Conservation (phyloP, 2,113 vertebrate genomes). For the Clarias batrachus region DNA sequence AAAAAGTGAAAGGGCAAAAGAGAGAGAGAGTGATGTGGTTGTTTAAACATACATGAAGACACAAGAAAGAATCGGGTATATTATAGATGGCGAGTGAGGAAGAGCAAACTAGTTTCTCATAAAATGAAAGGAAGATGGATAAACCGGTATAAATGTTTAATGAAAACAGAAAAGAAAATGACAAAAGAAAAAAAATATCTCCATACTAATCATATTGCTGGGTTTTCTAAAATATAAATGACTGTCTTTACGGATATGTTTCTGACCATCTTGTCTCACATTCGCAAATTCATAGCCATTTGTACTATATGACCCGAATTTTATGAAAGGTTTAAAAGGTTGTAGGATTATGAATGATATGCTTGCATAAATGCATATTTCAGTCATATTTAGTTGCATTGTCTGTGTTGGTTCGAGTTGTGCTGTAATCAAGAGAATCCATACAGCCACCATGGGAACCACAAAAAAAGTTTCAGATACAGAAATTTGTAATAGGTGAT, state of each 20-base stretch:
- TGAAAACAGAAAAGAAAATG: conserved; percentile 20
- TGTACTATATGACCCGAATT: not conserved
- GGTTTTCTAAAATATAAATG: not conserved
- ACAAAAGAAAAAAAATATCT: not conserved
- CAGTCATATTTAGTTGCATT: not conserved
- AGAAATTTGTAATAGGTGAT: not conserved
- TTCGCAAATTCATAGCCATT: not conserved
- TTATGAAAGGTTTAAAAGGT: not conserved
- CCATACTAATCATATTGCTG: not conserved
- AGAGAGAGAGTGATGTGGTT: conserved; percentile 37
- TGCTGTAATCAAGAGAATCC: not conserved
- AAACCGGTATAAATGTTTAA: conserved; percentile 41
- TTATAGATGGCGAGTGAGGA: conserved; percentile 41
- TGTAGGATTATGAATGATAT: not conserved
- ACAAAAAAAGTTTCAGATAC: not conserved
- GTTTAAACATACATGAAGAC: conserved; percentile 51
- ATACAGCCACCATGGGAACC: not conserved
- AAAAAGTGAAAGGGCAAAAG: conserved; percentile 21
- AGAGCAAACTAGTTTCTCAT: conserved; percentile 31
- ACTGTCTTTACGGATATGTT: not conserved
- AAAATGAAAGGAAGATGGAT: conserved; percentile 34
- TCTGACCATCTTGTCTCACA: not conserved
- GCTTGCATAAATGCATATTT: not conserved
- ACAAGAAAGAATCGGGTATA: conserved; percentile 16
- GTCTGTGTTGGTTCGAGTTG: not conserved